A percentile compares a stretch with the other conserved stretches of the same genome.
phyloP scores from a whole-genome alignment of 2,888 invertebrate genomes.

The Zonitis immaculata region DNA sequence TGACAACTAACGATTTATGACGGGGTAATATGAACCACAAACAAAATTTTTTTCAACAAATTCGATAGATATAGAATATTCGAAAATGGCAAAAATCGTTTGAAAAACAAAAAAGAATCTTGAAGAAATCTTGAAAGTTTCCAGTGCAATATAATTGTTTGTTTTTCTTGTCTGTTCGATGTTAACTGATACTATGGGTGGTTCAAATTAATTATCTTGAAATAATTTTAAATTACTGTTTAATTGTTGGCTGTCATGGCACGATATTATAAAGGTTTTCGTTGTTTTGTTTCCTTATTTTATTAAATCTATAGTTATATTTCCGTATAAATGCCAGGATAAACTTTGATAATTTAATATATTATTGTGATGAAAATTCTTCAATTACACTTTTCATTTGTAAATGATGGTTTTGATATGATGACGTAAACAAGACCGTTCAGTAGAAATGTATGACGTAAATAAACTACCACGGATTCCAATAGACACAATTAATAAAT shows the following conservation, averaged over 20 bases:
- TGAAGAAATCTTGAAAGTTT: too few species aligned
- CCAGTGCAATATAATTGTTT: too few species aligned
- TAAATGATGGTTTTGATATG: slow-evolving; percentile 33
- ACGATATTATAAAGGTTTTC: slow-evolving; percentile 6
- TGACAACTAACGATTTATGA: slow-evolving; percentile 2
- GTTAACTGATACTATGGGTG: not conserved
- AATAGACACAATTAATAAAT: not conserved
- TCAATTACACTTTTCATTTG: slow-evolving; percentile 34
- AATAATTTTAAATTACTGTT: slow-evolving; percentile 12
- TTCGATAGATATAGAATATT: too few species aligned
- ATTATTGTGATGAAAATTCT: too few species aligned
- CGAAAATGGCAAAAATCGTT: too few species aligned
- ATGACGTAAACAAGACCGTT: slow-evolving; percentile 36
- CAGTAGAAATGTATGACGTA: slow-evolving; percentile 39
- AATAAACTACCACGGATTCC: slow-evolving; percentile 25
- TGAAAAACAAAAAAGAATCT: too few species aligned
- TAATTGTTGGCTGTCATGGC: slow-evolving; percentile 16
- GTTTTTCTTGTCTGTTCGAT: not conserved
- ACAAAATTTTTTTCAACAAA: too few species aligned
- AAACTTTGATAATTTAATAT: slow-evolving; percentile 21
- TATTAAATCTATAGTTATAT: too few species aligned
- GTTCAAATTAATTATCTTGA: slow-evolving; percentile 9
- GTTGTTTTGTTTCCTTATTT: slow-evolving; percentile 4
- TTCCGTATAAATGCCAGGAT: too few species aligned
- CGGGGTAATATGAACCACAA: not conserved